Base-by-base conservation (phyloP, 2,113 vertebrate genomes). In the Chloroceryle aenea region DNA sequence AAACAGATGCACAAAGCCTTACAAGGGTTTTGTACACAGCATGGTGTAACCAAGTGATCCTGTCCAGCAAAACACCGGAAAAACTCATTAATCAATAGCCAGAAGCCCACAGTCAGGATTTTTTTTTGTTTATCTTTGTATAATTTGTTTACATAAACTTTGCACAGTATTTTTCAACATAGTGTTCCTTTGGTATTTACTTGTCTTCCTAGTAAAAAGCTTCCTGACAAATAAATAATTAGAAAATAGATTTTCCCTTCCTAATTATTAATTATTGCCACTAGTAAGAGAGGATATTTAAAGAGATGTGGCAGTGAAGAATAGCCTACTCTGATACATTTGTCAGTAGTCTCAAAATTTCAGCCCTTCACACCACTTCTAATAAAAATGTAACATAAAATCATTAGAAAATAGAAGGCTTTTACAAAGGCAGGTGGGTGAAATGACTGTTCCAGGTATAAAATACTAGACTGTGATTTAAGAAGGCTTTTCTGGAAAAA, bases 71-170 rank as follows among this genome's bases (percentile, higher is more conserved):
- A 95, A 58, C 75, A 72, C 86, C 7, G 6, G 82, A 91, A 95
- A 92, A 94, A 52, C 62, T 95, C 84, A 66, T 92, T 94, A 95
- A 93, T 84, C 91, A 93, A 73, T 36, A 94, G 56, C 59, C 87
- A 85, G 62, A 85, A 95, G 64, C 64, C 78, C 48, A 77, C 47
- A 91, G 25, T 93, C 66, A 79, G 38, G 30, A 86, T 93, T 88
- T 91, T 40, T 40, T 82, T 79, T 89, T 86, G 42, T 87, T 93
- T 96, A 96, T 79, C 55, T 90, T 92, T 9, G 12, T 45, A 90
- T 95, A 75, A 93, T 94, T 95, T 87, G 87, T 94, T 96, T 95
- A 73, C 58, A 89, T 82, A 95, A 95, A 97, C 90, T 91, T 94
- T 96, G 59, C 64, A 94, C 56, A 94, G 83, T 94, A 88, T 95